phyloP scores from a whole-genome alignment of 2,113 vertebrate species.

The Casuarius casuarius region DNA sequence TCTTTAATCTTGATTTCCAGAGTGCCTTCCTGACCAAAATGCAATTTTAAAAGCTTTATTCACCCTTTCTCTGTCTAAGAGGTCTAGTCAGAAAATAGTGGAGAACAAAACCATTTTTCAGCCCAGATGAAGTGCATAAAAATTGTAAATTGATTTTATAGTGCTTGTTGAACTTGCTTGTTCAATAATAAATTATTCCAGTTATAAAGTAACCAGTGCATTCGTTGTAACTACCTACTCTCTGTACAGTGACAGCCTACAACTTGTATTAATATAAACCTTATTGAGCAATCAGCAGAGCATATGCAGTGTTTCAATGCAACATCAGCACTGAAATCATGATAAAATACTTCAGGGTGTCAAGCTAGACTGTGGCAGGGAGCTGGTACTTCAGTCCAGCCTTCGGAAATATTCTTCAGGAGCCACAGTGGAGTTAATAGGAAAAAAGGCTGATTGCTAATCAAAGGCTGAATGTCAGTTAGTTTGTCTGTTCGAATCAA shows the following conservation, averaged over 20 bases:
- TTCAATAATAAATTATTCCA: conserved; percentile 67
- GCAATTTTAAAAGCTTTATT: conserved; percentile 62
- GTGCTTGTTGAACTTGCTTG: conserved; percentile 65
- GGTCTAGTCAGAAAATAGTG: conserved; percentile 43
- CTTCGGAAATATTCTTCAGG: not conserved
- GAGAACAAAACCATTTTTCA: conserved; percentile 64
- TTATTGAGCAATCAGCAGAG: conserved; percentile 60
- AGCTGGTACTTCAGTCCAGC: not conserved
- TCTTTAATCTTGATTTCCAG: conserved; percentile 61
- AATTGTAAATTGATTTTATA: conserved; percentile 70
- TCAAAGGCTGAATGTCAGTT: conserved; percentile 19
- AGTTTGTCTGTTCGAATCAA: conserved; percentile 44
- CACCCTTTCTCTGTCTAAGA: not conserved
- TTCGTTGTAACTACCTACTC: conserved; percentile 29
- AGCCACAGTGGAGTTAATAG: not conserved
- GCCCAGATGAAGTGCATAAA: conserved; percentile 57
- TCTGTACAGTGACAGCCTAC: conserved; percentile 56
- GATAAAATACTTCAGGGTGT: conserved; percentile 43
- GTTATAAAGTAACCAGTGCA: conserved; percentile 50
- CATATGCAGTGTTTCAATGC: conserved; percentile 58
- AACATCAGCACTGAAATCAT: conserved; percentile 56
- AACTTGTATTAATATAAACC: conserved; percentile 63
- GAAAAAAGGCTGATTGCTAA: not conserved
- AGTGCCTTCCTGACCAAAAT: conserved; percentile 45
- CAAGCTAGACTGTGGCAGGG: not conserved